phyloP scores from a whole-genome alignment of 2,113 vertebrate genomes.

The Nothobranchius furzeri region DNA sequence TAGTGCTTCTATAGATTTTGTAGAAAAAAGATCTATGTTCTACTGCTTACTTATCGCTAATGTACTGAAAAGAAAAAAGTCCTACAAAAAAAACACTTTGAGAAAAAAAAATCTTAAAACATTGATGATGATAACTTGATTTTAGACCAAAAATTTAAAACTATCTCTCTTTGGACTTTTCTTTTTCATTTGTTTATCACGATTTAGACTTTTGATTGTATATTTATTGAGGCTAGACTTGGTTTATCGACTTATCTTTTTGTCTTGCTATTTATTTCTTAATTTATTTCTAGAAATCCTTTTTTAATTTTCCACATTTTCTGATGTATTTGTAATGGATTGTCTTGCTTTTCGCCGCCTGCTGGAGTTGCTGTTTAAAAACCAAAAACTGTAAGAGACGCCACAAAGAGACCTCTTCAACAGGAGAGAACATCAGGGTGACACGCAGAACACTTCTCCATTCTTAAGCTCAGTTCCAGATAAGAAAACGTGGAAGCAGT shows the following conservation, averaged over 20 bases:
- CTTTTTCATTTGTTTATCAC: conserved; percentile 49
- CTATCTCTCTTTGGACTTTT: conserved; percentile 78
- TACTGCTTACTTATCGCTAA: conserved; percentile 85
- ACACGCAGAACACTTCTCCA: conserved; percentile 14
- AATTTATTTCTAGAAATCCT: conserved; percentile 70
- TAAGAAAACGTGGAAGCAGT: conserved; percentile 14
- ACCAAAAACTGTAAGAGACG: conserved; percentile 75
- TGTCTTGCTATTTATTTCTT: conserved; percentile 70
- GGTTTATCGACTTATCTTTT: conserved; percentile 46
- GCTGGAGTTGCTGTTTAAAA: conserved; percentile 65
- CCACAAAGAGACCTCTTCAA: conserved; percentile 24
- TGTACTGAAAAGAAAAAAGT: conserved; percentile 78
- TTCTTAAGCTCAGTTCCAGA: conserved; percentile 8
- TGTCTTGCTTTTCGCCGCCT: conserved; percentile 13
- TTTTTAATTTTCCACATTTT: conserved; percentile 52
- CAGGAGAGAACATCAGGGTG: too few species aligned
- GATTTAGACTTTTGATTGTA: conserved; percentile 78
- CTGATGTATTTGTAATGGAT: conserved; percentile 44
- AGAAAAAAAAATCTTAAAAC: conserved; percentile 78
- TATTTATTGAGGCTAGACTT: conserved; percentile 76
- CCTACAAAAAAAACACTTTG: conserved; percentile 72
- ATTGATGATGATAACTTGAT: conserved; percentile 85
- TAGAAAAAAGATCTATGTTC: conserved; percentile 86
- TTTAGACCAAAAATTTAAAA: conserved; percentile 90
- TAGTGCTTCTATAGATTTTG: conserved; percentile 88